Percentiles rank a stretch among this genome's conserved stretches.
Conservation (phyloP, 2,113 vertebrate species). For the Thamnophis sirtalis region DNA sequence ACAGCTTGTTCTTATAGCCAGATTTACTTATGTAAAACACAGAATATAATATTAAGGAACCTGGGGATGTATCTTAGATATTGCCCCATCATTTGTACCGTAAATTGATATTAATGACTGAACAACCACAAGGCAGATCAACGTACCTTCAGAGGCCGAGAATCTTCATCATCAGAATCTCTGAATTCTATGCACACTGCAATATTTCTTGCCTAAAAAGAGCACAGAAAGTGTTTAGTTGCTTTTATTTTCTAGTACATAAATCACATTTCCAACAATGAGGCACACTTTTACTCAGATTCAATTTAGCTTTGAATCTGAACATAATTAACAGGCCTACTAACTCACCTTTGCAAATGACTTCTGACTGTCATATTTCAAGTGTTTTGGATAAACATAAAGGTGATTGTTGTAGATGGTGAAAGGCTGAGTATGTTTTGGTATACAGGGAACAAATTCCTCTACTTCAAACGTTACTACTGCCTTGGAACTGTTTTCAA, state of each 20-base stretch:
- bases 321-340: neutral
- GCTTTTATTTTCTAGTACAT: neutral
- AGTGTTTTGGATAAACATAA: conserved; percentile 90
- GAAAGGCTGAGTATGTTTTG: conserved; percentile 93
- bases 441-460: conserved; percentile 93
- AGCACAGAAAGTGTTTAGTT: neutral
- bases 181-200: conserved; percentile 94
- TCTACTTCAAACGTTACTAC: conserved; percentile 88
- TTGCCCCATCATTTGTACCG: neutral
- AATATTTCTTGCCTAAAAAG: conserved; percentile 90
- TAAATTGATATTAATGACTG: neutral
- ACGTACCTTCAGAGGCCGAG: conserved; percentile 85
- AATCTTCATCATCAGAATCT: conserved; percentile 94
- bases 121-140: neutral
- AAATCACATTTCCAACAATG: neutral
- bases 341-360: conserved; percentile 89
- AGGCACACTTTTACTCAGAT: neutral
- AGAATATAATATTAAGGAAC: neutral
- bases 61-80: neutral
- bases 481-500: conserved; percentile 78
- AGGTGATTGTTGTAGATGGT: conserved; percentile 97
- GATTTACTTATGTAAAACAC: neutral
- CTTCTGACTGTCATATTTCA: conserved; percentile 97
- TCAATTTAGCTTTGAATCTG: conserved; percentile 10
- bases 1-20: neutral